These are phyloP conservation scores for Catostylus mosaicus DNA, from an alignment of 30 jellyfish, hydroid and myxozoan species.

Conservation along the genomic window DNA sequence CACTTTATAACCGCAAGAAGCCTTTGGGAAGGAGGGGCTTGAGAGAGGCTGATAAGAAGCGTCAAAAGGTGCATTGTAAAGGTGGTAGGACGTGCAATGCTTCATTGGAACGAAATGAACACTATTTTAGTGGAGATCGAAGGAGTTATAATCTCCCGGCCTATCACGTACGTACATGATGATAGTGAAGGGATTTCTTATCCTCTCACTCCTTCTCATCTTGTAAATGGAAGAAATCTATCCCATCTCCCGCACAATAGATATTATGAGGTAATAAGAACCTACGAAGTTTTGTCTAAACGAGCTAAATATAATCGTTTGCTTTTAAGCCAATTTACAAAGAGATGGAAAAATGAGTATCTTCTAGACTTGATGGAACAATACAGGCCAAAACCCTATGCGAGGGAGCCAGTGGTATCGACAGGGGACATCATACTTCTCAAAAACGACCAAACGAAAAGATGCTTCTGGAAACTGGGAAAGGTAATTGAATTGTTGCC, in stretches of 20 bases:
- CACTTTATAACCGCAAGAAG: constrained; percentile 4
- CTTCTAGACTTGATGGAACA: constrained; percentile 64
- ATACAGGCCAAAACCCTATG: constrained; percentile 46
- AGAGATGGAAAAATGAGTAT: constrained; percentile 56
- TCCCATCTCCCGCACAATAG: constrained; percentile 58
- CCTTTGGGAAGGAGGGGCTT: constrained; percentile 55
- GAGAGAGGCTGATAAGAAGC: constrained; percentile 44
- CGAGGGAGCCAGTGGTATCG: constrained; percentile 58
- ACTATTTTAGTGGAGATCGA: constrained; percentile 56
- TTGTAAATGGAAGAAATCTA: constrained; percentile 49
- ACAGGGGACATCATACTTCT: constrained; percentile 70
- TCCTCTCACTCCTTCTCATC: constrained; percentile 56
- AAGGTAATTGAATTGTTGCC: constrained; percentile 45
- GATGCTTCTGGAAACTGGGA: constrained; percentile 63
- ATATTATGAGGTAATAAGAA: constrained; percentile 43
- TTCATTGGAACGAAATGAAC: constrained; percentile 17
- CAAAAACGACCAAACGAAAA: constrained; percentile 58
- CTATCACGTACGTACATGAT: constrained; percentile 36
- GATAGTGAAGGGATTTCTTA: constrained; percentile 41
- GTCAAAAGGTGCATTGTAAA: constrained; percentile 35
- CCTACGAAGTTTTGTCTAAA: constrained; percentile 59
- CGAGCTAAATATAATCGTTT: constrained; percentile 37
- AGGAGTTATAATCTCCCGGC: constrained; percentile 45
- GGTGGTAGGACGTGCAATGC: constrained; percentile 56
- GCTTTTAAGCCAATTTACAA: constrained; percentile 59